Evolutionary conservation across 2,113 vertebrate species (phyloP).

Genomic region (Nycticorax nycticorax): DNA sequence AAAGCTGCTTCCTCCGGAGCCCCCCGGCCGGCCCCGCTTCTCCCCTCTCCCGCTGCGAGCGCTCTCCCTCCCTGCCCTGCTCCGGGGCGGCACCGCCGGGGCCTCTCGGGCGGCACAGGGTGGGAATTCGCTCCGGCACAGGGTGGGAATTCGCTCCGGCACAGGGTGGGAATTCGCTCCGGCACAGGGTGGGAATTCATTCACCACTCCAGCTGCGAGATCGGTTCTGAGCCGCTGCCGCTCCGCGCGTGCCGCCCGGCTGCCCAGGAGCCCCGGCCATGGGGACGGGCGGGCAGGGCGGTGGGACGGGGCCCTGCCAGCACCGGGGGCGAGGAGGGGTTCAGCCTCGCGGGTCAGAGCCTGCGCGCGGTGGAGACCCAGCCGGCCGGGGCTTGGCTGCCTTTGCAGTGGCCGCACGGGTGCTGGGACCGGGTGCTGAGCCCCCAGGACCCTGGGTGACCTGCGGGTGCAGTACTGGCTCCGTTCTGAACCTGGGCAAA

Average conservation of each 20-base stretch:
- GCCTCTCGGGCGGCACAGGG: neutral
- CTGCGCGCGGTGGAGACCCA: neutral
- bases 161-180: too few relatives aligned
- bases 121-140: neutral
- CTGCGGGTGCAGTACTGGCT: accelerated
- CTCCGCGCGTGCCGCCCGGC: neutral
- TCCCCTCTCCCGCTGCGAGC: accelerated
- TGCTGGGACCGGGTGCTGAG: neutral
- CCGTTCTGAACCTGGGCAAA: neutral
- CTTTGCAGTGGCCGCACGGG: too few relatives aligned
- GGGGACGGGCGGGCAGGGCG: neutral
- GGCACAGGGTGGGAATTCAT: too few relatives aligned
- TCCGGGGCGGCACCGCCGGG: too few relatives aligned
- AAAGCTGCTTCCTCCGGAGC: neutral
- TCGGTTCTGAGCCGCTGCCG: neutral
- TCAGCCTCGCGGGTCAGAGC: neutral
- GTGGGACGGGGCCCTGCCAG: neutral
- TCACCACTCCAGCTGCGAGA: neutral
- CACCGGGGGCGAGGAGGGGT: neutral
- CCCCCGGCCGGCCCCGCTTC: accelerated
- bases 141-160: neutral
- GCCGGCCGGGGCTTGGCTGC: neutral
- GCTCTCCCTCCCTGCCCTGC: too few relatives aligned
- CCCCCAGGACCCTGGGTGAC: accelerated
- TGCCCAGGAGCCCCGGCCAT: neutral